Percentiles rank a stretch among this genome's conserved stretches.
Conservation (phyloP, 2,797 vertebrate genomes). For the Discoglossus pictus region DNA sequence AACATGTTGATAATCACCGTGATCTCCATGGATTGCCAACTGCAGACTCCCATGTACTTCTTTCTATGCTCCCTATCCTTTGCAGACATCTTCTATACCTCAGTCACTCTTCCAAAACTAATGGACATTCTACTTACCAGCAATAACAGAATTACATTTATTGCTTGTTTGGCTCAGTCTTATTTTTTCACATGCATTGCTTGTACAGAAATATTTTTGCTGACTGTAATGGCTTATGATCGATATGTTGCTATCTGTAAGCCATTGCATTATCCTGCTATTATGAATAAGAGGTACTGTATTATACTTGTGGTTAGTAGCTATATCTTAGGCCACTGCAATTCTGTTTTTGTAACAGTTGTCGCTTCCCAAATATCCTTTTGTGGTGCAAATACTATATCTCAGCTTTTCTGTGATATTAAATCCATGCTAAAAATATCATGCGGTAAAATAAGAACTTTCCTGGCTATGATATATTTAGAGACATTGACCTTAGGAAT, state of each 20-base stretch:
- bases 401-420: slow-evolving; percentile 54
- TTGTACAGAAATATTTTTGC: slow-evolving; percentile 29
- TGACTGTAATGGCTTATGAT: slow-evolving; percentile 39
- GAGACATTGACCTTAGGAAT: too few relatives aligned
- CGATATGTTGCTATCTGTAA: slow-evolving; percentile 38
- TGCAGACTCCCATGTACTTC: slow-evolving; percentile 49
- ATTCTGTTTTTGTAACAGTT: slow-evolving; percentile 44
- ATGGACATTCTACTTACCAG: slow-evolving; percentile 24
- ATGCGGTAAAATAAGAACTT: too few relatives aligned
- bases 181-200: slow-evolving; percentile 30
- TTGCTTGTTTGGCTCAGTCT: slow-evolving; percentile 31
- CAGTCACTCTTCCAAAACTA: slow-evolving; percentile 28
- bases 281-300: slow-evolving; percentile 45
- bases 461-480: too few relatives aligned
- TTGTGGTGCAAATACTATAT: slow-evolving; percentile 43
- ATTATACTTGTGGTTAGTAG: slow-evolving; percentile 18
- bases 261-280: slow-evolving; percentile 24
- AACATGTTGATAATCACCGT: slow-evolving; percentile 42
- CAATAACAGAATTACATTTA: slow-evolving; percentile 20
- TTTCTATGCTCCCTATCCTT: slow-evolving; percentile 46
- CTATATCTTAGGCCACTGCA: slow-evolving; percentile 44
- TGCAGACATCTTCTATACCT: slow-evolving; percentile 27
- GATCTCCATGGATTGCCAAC: neutral
- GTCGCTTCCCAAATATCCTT: slow-evolving; percentile 41
- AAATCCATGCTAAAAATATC: too few relatives aligned